Evolutionary conservation across 2,113 vertebrate species (phyloP).

Genomic region (Podilymbus podiceps): DNA sequence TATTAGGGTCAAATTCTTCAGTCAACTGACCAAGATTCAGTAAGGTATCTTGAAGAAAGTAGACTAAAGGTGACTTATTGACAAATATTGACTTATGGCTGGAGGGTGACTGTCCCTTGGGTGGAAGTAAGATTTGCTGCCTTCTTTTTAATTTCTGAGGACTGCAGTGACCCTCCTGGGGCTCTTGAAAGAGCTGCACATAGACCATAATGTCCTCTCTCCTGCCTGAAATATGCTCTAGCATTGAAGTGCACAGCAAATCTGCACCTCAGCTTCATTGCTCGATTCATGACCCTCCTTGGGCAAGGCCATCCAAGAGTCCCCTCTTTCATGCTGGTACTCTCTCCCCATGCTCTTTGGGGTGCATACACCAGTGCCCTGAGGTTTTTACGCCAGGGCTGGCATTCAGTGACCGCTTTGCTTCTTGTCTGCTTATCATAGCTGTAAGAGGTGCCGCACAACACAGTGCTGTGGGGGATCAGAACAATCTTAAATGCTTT

Average conservation of each 20-base stretch:
- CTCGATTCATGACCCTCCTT: not conserved
- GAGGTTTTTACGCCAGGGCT: not conserved
- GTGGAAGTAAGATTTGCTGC: not conserved
- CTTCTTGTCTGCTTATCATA: not conserved
- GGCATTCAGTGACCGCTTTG: not conserved
- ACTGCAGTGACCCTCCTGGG: not conserved
- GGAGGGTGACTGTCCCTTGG: not conserved
- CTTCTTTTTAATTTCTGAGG: not conserved
- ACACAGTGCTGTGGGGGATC: not conserved
- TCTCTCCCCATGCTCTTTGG: not conserved
- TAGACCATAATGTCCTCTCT: not conserved
- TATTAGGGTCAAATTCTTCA: not conserved
- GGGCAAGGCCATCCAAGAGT: not conserved
- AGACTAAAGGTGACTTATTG: not conserved
- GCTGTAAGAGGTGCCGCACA: not conserved
- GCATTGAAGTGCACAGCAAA: not conserved
- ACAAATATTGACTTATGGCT: not conserved
- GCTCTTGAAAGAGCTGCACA: not conserved
- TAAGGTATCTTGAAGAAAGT: not conserved
- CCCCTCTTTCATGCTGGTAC: not conserved
- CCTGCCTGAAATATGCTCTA: not conserved
- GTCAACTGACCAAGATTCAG: not conserved
- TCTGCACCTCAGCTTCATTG: not conserved
- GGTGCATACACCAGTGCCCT: not conserved
- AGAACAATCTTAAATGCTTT: not conserved